A percentile compares a stretch with the other conserved stretches of the same genome.
Evolutionary conservation across 2,797 vertebrate genomes (phyloP).

Genomic region (Eleutherodactylus coqui): DNA sequence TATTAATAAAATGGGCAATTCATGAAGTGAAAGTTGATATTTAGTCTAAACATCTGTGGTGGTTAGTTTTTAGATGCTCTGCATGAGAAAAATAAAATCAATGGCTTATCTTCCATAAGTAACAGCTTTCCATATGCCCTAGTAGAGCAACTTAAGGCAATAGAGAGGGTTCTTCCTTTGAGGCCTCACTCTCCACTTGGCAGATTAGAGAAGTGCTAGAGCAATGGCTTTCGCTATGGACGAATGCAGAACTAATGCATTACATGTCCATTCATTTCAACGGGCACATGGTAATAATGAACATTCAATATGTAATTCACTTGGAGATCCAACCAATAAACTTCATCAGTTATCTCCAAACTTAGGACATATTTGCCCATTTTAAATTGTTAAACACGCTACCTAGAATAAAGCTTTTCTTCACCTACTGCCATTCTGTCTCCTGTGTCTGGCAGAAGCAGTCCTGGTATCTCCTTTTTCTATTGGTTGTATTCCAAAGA

Average conservation of each 20-base stretch:
- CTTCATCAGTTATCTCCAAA: not conserved
- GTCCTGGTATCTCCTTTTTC: too few relatives aligned
- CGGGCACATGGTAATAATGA: not conserved
- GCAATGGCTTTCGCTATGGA: not conserved
- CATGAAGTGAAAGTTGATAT: constrained; percentile 16
- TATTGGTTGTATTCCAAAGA: too few relatives aligned
- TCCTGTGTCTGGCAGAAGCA: too few relatives aligned
- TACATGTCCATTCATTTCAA: not conserved
- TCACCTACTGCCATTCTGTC: too few relatives aligned
- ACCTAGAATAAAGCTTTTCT: too few relatives aligned
- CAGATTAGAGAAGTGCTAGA: not conserved
- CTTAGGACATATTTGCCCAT: not conserved
- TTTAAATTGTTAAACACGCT: too few relatives aligned
- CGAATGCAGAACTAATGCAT: not conserved
- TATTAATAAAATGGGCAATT: constrained; percentile 14
- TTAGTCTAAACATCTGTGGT: not conserved
- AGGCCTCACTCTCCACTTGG: not conserved
- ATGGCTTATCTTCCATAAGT: not conserved
- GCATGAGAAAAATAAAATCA: not conserved
- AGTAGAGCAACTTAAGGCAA: not conserved
- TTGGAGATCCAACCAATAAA: not conserved
- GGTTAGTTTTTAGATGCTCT: not conserved
- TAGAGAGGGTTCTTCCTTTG: not conserved
- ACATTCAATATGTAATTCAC: not conserved
- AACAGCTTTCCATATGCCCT: constrained; percentile 14